phyloP scores from a whole-genome alignment of 2,113 vertebrate species.

The Oceanodroma tethys region DNA sequence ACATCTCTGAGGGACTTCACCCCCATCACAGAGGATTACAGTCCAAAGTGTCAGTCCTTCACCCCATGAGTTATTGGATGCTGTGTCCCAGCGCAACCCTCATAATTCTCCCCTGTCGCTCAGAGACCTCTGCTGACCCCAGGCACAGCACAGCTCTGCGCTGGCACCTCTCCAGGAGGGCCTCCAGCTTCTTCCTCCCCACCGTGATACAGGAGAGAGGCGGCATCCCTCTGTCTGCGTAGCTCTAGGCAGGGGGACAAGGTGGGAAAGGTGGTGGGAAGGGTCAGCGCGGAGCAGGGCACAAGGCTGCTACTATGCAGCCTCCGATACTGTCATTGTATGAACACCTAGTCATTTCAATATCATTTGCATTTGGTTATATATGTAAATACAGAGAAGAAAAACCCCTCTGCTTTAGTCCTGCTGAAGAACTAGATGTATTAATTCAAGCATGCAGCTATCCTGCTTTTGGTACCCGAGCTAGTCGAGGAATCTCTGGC shows the following conservation, averaged over 20 bases:
- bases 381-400: background rate
- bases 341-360: background rate
- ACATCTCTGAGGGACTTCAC: background rate
- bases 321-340: background rate
- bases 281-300: background rate
- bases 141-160: background rate
- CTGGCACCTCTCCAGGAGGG: background rate
- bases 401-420: background rate
- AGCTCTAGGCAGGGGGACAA: background rate
- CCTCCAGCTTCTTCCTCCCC: background rate
- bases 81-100: background rate
- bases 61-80: background rate
- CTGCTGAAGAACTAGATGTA: background rate
- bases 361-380: background rate
- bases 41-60: background rate
- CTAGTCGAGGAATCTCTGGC: background rate
- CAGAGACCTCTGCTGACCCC: background rate
- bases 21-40: background rate
- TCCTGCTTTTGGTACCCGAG: rapidly evolving
- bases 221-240: background rate
- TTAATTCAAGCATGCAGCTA: background rate
- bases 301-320: background rate
- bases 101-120: background rate
- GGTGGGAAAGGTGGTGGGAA: background rate
- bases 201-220: background rate